A percentile compares a stretch with the other conserved stretches of the same genome.
These are phyloP conservation scores for Chinchilla lanigera DNA, from an alignment of 2,113 vertebrate genomes.

Conservation along the genomic window DNA sequence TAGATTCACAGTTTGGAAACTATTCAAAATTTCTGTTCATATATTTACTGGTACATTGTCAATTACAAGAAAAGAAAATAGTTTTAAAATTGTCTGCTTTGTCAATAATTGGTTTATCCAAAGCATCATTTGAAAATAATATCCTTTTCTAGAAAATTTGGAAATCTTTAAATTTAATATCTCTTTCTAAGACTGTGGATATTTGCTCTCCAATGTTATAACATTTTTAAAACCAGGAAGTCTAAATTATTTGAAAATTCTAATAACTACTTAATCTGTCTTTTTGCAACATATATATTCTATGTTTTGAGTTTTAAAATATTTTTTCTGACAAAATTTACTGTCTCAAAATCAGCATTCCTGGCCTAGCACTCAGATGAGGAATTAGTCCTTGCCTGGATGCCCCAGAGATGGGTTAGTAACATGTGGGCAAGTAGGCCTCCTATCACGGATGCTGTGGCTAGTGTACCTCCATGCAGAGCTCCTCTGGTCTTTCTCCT, in stretches of 20 bases:
- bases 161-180: neutral
- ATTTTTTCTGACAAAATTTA: neutral
- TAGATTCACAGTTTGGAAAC: neutral
- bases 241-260: neutral
- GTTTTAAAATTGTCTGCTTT: neutral
- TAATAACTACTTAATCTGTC: neutral
- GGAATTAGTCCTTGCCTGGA: neutral
- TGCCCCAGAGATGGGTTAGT: neutral
- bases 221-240: neutral
- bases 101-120: neutral
- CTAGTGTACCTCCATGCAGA: too few relatives aligned
- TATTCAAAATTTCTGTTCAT: neutral
- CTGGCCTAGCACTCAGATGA: neutral
- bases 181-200: neutral
- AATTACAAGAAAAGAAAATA: neutral
- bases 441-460: rapidly evolving
- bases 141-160: neutral
- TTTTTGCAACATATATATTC: neutral
- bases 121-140: neutral
- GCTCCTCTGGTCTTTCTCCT: too few relatives aligned
- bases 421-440: neutral
- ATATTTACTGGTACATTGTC: neutral
- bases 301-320: neutral
- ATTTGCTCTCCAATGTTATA: neutral
- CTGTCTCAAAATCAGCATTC: neutral